These are phyloP conservation scores for Sula dactylatra DNA, from an alignment of 2,113 vertebrate genomes.

Conservation along the genomic window DNA sequence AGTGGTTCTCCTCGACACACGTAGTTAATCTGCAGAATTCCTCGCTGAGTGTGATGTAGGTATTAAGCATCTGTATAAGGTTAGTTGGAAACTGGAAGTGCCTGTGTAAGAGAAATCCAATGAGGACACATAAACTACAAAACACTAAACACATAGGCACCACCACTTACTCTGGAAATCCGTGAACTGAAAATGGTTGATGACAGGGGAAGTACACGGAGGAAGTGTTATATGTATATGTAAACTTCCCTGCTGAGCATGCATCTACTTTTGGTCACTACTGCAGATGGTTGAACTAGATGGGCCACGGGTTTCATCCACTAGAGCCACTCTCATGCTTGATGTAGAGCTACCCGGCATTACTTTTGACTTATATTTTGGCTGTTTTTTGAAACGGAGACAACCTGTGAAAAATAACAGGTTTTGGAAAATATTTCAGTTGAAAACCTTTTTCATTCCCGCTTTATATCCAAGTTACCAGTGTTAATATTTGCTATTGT, in stretches of 20 bases:
- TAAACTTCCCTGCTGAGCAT: neutral
- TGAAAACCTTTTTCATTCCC: neutral
- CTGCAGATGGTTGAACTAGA: neutral
- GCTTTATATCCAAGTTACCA: neutral
- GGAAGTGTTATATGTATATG: neutral
- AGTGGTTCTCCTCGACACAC: neutral
- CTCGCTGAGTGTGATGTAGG: neutral
- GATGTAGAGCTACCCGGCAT: neutral
- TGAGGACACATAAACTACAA: neutral
- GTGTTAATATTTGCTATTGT: neutral
- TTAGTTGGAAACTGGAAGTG: neutral
- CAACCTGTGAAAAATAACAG: neutral
- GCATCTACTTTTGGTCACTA: neutral
- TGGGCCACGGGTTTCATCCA: neutral
- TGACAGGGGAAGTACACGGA: neutral
- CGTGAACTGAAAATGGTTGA: neutral
- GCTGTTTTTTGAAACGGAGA: neutral
- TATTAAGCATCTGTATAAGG: neutral
- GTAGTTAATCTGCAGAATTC: neutral
- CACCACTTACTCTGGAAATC: neutral
- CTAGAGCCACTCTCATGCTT: neutral
- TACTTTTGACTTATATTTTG: neutral
- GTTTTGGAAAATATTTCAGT: neutral
- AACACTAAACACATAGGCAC: neutral
- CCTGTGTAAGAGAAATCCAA: neutral